Percentiles rank a stretch among this genome's conserved stretches.
Conservation (phyloP, 1,140 invertebrate species). For the Bombus polaris region DNA sequence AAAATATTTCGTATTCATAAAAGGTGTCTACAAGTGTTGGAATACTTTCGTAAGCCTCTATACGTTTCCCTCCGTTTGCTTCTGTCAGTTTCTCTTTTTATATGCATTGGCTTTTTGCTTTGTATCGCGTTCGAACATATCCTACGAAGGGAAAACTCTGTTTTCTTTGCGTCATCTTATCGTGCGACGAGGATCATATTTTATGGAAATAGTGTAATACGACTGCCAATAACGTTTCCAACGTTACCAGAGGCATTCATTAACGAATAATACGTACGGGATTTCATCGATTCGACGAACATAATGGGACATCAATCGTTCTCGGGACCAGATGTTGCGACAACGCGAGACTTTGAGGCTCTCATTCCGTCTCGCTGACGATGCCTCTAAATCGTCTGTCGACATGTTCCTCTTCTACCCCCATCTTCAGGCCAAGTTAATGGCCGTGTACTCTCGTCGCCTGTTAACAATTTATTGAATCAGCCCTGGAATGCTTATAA, state of each 20-base stretch:
- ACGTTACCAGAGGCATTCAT: constrained; percentile 24
- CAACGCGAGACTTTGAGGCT: not conserved
- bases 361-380: not conserved
- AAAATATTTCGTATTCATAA: not conserved
- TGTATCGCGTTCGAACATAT: not conserved
- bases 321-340: not conserved
- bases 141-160: not conserved
- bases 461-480: constrained; percentile 19
- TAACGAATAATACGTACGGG: constrained; percentile 32
- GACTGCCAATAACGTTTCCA: constrained; percentile 18
- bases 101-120: not conserved
- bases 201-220: not conserved
- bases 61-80: not conserved
- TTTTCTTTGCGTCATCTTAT: not conserved
- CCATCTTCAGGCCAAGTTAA: not conserved
- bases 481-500: not conserved
- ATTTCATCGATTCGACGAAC: constrained; percentile 38
- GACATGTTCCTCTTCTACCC: not conserved
- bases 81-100: not conserved
- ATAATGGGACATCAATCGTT: constrained; percentile 30
- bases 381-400: not conserved
- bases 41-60: not conserved
- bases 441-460: not conserved
- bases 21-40: not conserved
- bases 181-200: not conserved